phyloP scores from a whole-genome alignment of 2,113 vertebrate genomes.

The Phylloscopus trochilus region DNA sequence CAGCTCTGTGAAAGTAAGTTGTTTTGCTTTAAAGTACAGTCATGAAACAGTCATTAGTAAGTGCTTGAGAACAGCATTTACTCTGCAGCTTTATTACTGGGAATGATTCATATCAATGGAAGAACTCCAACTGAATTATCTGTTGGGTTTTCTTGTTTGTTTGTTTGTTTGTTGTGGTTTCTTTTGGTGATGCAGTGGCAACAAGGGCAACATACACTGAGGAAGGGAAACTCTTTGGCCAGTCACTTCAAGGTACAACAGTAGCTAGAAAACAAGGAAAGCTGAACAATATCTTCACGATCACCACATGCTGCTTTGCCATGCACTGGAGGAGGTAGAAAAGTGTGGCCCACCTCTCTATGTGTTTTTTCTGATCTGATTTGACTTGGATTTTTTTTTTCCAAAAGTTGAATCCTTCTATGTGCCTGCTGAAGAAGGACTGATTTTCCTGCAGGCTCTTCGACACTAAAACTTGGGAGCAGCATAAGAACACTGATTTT shows the following conservation, averaged over 20 bases:
- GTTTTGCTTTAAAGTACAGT: not conserved
- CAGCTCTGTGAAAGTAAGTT: not conserved
- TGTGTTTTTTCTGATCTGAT: not conserved
- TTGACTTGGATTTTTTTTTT: not conserved
- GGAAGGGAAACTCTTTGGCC: not conserved
- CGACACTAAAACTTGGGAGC: rapidly evolving
- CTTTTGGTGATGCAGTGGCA: not conserved
- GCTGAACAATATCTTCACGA: not conserved
- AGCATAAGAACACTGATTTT: not conserved
- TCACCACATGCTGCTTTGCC: not conserved
- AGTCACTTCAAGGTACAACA: not conserved
- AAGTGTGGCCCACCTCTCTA: not conserved
- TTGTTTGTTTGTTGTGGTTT: not conserved
- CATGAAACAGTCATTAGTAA: not conserved
- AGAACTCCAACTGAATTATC: not conserved
- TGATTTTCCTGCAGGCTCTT: not conserved
- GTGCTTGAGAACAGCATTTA: not conserved
- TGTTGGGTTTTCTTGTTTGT: not conserved
- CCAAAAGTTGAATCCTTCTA: not conserved
- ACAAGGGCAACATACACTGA: not conserved
- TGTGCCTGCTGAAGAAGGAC: not conserved
- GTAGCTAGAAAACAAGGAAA: not conserved
- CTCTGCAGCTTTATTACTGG: not conserved
- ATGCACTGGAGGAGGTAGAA: not conserved
- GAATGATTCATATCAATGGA: not conserved